Percentiles rank a stretch among this genome's conserved stretches.
These are phyloP conservation scores for Mesoligia furuncula DNA, from an alignment of 2,888 invertebrate genomes.

Conservation along the genomic window DNA sequence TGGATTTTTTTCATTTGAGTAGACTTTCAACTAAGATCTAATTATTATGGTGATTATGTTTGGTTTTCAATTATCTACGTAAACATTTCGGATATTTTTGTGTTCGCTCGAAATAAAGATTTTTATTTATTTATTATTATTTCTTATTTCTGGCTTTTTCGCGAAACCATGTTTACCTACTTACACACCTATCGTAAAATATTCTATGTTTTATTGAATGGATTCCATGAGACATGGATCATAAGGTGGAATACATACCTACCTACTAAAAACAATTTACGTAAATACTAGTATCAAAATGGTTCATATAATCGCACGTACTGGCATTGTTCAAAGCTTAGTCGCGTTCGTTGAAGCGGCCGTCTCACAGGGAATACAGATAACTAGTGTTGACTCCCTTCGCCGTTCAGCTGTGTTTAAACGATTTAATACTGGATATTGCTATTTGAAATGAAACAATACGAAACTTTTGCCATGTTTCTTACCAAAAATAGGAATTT, in stretches of 20 bases:
- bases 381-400: slow-evolving; percentile 53
- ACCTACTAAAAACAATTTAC: slow-evolving; percentile 16
- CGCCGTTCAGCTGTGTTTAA: slow-evolving; percentile 41
- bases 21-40: neutral
- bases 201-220: neutral
- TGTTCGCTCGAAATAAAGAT: no score
- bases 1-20: neutral
- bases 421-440: slow-evolving; percentile 38
- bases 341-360: slow-evolving; percentile 55
- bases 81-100: no score
- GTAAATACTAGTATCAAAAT: slow-evolving; percentile 39
- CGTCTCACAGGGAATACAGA: slow-evolving; percentile 63
- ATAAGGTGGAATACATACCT: no score
- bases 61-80: neutral
- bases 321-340: slow-evolving; percentile 55
- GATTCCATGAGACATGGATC: no score
- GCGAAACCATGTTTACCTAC: neutral
- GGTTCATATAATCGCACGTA: slow-evolving; percentile 36
- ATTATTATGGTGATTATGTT: neutral
- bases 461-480: neutral
- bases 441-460: slow-evolving; percentile 26
- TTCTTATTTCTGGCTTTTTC: neutral
- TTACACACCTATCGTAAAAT: neutral
- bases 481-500: neutral
- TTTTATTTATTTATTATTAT: no score